Conservation (phyloP, 2,888 invertebrate genomes). For the Polydrusus tereticollis region DNA sequence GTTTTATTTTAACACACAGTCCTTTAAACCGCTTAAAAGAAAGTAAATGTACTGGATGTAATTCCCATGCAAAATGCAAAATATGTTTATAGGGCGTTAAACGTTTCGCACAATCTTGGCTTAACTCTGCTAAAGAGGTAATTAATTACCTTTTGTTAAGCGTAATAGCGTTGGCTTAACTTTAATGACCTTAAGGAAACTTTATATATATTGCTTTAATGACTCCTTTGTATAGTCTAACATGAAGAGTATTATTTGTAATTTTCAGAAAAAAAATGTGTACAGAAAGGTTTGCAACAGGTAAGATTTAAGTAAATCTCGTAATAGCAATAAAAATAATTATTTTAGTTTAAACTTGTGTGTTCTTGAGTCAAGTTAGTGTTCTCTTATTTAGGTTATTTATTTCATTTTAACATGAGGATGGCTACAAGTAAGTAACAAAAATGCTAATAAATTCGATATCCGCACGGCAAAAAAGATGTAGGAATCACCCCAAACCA, state of each 20-base stretch:
- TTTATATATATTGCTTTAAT: slow-evolving; percentile 24
- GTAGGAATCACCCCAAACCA: no score
- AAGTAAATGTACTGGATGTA: slow-evolving; percentile 18
- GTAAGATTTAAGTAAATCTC: no score
- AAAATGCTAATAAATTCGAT: no score
- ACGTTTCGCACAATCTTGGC: slow-evolving; percentile 13
- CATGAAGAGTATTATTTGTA: background rate
- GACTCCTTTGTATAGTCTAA: slow-evolving; percentile 12
- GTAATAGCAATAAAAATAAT: no score
- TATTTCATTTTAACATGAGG: no score
- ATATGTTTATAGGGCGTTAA: slow-evolving; percentile 19
- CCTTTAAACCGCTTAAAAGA: background rate
- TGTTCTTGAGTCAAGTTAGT: no score
- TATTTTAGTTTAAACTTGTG: no score
- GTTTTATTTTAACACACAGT: no score
- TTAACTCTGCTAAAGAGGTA: slow-evolving; percentile 11
- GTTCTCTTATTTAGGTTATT: no score
- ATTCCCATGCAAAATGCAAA: slow-evolving; percentile 16
- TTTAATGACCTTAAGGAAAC: slow-evolving; percentile 21
- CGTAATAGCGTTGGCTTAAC: slow-evolving; percentile 5
- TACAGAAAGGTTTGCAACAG: background rate
- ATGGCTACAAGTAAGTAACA: no score
- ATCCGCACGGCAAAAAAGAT: no score
- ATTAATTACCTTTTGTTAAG: slow-evolving; percentile 27
- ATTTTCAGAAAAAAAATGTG: background rate